Base-by-base conservation (phyloP, 2,113 vertebrate genomes). In the Zosterops pallidus region DNA sequence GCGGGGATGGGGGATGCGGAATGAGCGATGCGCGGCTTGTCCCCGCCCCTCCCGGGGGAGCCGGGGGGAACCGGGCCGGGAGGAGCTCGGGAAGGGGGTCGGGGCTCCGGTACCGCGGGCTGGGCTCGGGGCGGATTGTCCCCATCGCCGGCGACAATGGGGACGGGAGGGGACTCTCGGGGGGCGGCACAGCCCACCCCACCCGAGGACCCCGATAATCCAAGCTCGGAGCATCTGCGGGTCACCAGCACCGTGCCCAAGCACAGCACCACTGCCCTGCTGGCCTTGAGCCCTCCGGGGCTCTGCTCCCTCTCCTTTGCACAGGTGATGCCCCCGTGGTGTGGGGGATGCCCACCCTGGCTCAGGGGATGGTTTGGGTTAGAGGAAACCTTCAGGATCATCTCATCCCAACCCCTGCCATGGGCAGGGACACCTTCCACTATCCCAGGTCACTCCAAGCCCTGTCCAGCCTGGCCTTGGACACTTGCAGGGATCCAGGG, bases 211-310 rank as follows among this genome's bases (percentile, higher is more conserved):
- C 19, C 35, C 1, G 7, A 5, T 0, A 26, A 23, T 8, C 23
- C 42, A 2, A 3, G 37, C 9, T 0, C 0, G 84, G 46, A 60
- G 29, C 35, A 8, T 1, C 6, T 9, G 47, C 3, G 31, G 6
- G 21, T 42, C 72, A 4, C 18, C 18, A 1, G 49, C 35, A 1
- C 1, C 1, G 3, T 0, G 15, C 8, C 77, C 72, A 3, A 3
- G 11, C 11, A 3, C 60, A 13, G 59, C 7, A 26, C 28, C 13
- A 0, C 11, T 37, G 46, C 26, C 70, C 46, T 5, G 62, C 41
- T 31, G 71, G 3, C 37, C 62, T 14, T 5, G 23, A 17, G 14
- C 71, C 31, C 39, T 41, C 26, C 12, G 1, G 13, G 33, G 8
- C 35, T 49, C 50, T 2, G 14, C 23, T 59, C 26, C 44, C 16